Percentiles rank a stretch among this genome's conserved stretches.
Conservation (phyloP, 2,797 vertebrate genomes). For the Sebastes hubbsi region DNA sequence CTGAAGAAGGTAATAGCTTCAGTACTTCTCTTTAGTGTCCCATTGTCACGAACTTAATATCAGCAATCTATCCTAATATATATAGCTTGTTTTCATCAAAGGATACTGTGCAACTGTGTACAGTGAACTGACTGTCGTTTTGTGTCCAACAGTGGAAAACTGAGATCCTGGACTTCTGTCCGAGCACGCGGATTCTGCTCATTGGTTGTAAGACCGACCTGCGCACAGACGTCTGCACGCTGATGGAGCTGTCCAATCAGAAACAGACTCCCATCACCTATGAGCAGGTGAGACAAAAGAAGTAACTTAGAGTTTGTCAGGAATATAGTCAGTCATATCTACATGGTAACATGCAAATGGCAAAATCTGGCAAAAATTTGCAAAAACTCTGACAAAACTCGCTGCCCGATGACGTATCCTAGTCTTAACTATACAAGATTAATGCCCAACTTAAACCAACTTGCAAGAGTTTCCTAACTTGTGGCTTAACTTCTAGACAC, state of each 20-base stretch:
- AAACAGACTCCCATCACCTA: constrained; percentile 93
- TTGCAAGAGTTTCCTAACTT: not conserved
- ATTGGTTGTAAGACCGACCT: constrained; percentile 95
- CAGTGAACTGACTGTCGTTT: not conserved
- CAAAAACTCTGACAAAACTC: not conserved
- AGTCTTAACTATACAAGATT: not conserved
- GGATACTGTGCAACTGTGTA: not conserved
- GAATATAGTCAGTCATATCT: not conserved
- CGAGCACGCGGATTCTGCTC: constrained; percentile 92
- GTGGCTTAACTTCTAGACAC: not conserved
- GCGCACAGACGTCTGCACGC: constrained; percentile 92
- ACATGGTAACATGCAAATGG: too few species aligned
- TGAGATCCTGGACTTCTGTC: constrained; percentile 94
- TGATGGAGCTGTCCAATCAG: constrained; percentile 95
- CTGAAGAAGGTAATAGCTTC: constrained; percentile 89
- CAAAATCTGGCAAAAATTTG: too few species aligned
- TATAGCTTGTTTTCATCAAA: not conserved
- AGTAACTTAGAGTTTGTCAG: not conserved
- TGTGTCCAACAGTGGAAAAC: constrained; percentile 89
- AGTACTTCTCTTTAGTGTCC: not conserved
- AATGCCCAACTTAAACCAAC: not conserved
- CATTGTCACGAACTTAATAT: not conserved
- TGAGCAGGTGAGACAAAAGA: constrained; percentile 86
- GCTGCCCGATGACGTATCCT: not conserved
- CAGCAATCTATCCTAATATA: not conserved